phyloP scores from a whole-genome alignment of 92 coral and sea anemone genomes.

The Actinernus sp. region DNA sequence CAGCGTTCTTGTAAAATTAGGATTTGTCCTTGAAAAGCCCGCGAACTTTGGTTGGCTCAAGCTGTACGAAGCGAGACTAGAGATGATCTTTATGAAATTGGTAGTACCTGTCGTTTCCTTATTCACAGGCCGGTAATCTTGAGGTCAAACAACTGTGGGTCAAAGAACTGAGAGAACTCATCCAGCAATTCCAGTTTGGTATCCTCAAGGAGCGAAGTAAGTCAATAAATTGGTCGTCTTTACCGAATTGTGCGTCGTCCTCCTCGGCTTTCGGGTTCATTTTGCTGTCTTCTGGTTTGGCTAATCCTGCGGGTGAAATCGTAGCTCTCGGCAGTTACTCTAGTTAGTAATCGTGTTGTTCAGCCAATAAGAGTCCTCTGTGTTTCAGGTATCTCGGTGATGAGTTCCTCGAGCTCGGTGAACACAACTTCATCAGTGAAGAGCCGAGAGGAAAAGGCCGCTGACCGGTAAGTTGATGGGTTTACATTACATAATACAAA shows the following conservation, averaged over 20 bases:
- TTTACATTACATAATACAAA: too few species aligned
- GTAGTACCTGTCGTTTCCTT: not conserved
- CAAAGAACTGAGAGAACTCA: slow-evolving; percentile 88
- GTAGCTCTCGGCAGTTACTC: not conserved
- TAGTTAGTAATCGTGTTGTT: not conserved
- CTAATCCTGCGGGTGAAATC: not conserved
- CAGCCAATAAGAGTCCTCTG: not conserved
- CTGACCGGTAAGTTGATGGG: slow-evolving; percentile 83
- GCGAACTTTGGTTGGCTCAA: not conserved
- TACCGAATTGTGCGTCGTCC: not conserved
- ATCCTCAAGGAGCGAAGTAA: slow-evolving; percentile 90
- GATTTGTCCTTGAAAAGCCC: not conserved
- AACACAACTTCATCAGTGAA: slow-evolving; percentile 70
- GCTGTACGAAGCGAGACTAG: too few species aligned
- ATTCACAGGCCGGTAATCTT: slow-evolving; percentile 85
- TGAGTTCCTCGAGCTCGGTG: slow-evolving; percentile 75
- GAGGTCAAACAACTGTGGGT: slow-evolving; percentile 97
- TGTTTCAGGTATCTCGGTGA: slow-evolving; percentile 69
- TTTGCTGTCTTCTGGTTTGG: not conserved
- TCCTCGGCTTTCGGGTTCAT: too few species aligned
- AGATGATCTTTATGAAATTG: not conserved
- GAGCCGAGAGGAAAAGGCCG: slow-evolving; percentile 92
- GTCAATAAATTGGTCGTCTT: not conserved
- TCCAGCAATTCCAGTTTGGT: slow-evolving; percentile 98
- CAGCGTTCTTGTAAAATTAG: too few species aligned